A percentile compares a stretch with the other conserved stretches of the same genome.
These are phyloP conservation scores for Pelmatolapia mariae DNA, from an alignment of 2,113 vertebrate genomes.

Conservation along the genomic window DNA sequence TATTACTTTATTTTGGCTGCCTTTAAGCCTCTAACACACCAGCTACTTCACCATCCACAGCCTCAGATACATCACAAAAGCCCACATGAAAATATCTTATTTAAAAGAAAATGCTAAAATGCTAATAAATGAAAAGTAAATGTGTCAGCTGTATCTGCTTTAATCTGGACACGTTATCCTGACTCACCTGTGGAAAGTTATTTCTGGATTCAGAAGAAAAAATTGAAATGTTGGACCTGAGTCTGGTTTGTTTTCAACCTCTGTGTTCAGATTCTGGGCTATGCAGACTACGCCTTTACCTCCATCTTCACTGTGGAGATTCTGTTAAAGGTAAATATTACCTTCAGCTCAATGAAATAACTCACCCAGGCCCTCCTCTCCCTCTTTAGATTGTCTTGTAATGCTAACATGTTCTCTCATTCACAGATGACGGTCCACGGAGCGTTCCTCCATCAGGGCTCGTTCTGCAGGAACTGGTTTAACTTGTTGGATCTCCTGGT, in stretches of 20 bases:
- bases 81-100: neutral
- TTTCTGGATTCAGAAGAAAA: neutral
- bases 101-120: neutral
- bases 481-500: constrained; percentile 89
- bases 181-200: neutral
- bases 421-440: constrained; percentile 86
- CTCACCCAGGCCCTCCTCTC: too few species aligned
- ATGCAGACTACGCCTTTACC: constrained; percentile 91
- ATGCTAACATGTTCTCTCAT: neutral
- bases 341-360: rapidly evolving
- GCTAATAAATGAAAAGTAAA: neutral
- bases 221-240: rapidly evolving
- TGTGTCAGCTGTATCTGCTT: rapidly evolving
- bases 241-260: neutral
- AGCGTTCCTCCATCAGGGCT: constrained; percentile 87
- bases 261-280: constrained; percentile 79
- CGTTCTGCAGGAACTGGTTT: constrained; percentile 94
- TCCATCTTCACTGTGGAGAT: constrained; percentile 93
- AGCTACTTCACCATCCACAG: neutral
- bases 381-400: neutral
- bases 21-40: neutral
- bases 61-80: neutral
- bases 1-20: neutral
- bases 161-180: neutral
- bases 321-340: constrained; percentile 79